Base-by-base conservation (phyloP, 1,140 invertebrate species). In the Chelonus insularis region DNA sequence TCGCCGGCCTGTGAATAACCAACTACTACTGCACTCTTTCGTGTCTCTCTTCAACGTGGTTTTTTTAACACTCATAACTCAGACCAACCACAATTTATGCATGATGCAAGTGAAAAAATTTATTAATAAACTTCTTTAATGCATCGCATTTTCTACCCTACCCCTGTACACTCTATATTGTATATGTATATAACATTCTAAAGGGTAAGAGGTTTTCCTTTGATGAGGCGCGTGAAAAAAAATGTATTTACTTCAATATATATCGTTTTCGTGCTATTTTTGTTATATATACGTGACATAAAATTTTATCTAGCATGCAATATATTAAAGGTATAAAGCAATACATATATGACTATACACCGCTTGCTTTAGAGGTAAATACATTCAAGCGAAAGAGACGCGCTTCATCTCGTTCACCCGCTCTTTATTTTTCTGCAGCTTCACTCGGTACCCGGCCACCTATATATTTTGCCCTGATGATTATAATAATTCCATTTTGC, bases 1-100 rank as follows among this genome's bases (percentile, higher is more conserved):
- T 60, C 62, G 61, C 58, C 68, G 65, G 62, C 64, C 67, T 67
- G 66, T 71, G 63, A 68, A 73, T 45, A 45, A 14, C 41, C 41
- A 29, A 29, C 25, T 29, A 29, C 25, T 29, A 16, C 39, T 20
- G 29, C 39, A 29, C 55, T 45, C 39, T 32, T 21, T 14, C 34
- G 39, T 43, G 36, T 45, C 39, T 45, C 18, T 41, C 39, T 41
- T 55, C 25, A 7, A 2, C 23, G 12, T 12, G 29, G 29, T 32
- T 34, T 32, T 37, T 20, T 18, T 18, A 6, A 36, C 14, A 39
- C 37, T 55, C 8, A 16, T 41, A 36, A 16, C 3, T 39, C 25
- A 39, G 9, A 9, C 11, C 11, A 39, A 39, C 36, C 11, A 39
- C 11, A 3, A 39, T 39, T 39, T 9, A 39, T 14, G 29, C 4